A percentile compares a stretch with the other conserved stretches of the same genome.
These are phyloP conservation scores for Vombatus ursinus DNA, from an alignment of 2,113 vertebrate genomes.

Conservation along the genomic window DNA sequence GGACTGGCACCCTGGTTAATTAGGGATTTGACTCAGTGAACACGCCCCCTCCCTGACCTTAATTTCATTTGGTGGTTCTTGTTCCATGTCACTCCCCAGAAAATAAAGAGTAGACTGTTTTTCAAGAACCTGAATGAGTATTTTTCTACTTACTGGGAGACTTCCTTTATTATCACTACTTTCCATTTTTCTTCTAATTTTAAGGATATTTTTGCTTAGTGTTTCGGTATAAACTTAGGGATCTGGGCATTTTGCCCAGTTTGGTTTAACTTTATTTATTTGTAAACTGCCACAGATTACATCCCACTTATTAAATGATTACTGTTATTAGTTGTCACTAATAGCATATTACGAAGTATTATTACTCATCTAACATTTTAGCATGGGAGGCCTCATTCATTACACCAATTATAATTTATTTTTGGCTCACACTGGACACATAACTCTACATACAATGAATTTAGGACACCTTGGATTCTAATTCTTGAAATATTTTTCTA, in stretches of 20 bases:
- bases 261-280: conserved; percentile 71
- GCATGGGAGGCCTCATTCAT: not conserved
- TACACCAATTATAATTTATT: not conserved
- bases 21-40: not conserved
- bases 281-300: conserved; percentile 49
- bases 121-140: not conserved
- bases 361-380: conserved; percentile 16
- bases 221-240: conserved; percentile 34
- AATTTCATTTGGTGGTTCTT: not conserved
- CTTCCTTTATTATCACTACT: not conserved
- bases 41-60: not conserved
- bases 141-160: not conserved
- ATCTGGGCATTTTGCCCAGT: conserved; percentile 69
- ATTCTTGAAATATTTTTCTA: not conserved
- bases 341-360: conserved; percentile 36
- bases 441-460: not conserved
- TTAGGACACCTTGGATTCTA: not conserved
- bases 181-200: conserved; percentile 33
- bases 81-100: not conserved
- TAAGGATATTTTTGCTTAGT: not conserved
- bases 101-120: not conserved
- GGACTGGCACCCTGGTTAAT: not conserved
- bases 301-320: conserved; percentile 68
- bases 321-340: conserved; percentile 69
- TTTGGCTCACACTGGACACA: not conserved